A percentile compares a stretch with the other conserved stretches of the same genome.
phyloP scores from a whole-genome alignment of 2,888 invertebrate species.

The Athalia circularis region DNA sequence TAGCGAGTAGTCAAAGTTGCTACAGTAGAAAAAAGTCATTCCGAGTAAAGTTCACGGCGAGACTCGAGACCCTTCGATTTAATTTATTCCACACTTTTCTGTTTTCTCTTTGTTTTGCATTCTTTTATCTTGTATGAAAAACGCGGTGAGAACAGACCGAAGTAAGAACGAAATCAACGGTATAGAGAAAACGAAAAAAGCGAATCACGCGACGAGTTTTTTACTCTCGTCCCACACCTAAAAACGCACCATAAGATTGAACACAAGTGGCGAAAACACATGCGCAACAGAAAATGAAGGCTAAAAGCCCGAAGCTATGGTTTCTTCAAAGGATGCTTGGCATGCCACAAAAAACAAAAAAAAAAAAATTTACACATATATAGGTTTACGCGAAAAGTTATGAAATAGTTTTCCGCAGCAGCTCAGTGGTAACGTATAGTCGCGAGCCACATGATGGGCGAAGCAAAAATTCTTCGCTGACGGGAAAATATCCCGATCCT shows the following conservation, averaged over 20 bases:
- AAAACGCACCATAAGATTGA: not conserved
- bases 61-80: not conserved
- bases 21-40: no score
- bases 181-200: no score
- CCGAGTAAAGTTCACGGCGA: no score
- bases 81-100: not conserved
- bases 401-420: constrained; percentile 26
- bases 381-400: constrained; percentile 32
- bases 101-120: not conserved
- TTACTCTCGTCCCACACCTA: not conserved
- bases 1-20: no score
- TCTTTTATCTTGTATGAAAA: not conserved
- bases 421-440: not conserved
- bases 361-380: not conserved
- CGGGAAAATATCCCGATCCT: not conserved
- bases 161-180: no score
- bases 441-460: not conserved
- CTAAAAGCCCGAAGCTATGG: constrained; percentile 8
- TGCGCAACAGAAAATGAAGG: not conserved
- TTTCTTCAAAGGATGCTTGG: constrained; percentile 38
- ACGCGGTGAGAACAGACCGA: no score
- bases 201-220: not conserved
- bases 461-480: constrained; percentile 28
- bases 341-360: constrained; percentile 18
- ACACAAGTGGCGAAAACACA: not conserved